phyloP scores from a whole-genome alignment of 2,113 vertebrate species.

The Oncorhynchus nerka region DNA sequence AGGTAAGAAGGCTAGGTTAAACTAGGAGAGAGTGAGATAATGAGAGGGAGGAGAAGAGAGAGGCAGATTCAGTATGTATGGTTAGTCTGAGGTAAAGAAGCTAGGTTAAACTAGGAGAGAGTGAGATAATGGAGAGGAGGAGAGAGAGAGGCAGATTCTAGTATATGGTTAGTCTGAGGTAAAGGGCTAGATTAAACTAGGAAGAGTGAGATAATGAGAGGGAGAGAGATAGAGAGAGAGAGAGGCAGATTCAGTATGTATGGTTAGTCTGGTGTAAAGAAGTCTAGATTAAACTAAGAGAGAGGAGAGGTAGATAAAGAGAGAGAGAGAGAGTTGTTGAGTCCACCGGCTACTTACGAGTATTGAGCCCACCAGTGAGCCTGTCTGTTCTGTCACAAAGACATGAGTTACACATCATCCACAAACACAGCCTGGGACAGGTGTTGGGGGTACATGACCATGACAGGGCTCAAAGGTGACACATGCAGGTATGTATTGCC shows the following conservation, averaged over 20 bases:
- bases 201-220: background rate
- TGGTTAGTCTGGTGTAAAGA: too few species aligned
- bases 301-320: background rate
- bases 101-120: background rate
- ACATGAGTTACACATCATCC: too few species aligned
- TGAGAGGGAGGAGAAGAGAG: background rate
- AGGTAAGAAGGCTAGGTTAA: background rate
- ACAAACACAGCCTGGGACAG: too few species aligned
- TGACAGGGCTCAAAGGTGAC: too few species aligned
- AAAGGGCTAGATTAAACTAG: background rate
- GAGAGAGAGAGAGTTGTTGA: background rate
- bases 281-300: background rate
- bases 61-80: background rate
- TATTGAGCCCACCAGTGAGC: too few species aligned
- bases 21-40: background rate
- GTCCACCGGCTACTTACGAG: too few species aligned
- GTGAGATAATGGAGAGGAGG: background rate
- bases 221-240: background rate
- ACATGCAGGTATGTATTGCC: too few species aligned
- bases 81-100: too few species aligned
- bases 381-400: too few species aligned
- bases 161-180: too few species aligned
- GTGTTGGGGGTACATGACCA: too few species aligned
- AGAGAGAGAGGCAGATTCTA: background rate
- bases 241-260: background rate